These are phyloP conservation scores for Oppia nitens DNA, from an alignment of 1,140 invertebrate species.

Conservation along the genomic window DNA sequence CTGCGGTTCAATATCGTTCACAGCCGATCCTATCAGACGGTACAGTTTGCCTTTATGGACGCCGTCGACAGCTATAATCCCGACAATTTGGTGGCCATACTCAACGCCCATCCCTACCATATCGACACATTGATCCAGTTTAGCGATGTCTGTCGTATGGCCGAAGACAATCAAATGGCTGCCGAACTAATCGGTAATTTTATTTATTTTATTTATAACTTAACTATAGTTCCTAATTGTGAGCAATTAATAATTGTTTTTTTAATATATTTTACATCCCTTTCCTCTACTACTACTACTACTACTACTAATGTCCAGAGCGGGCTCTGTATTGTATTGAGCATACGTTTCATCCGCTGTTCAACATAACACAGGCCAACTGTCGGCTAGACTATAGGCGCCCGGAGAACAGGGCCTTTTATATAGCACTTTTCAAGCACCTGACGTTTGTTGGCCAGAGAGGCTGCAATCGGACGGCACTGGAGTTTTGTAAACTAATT, in stretches of 20 bases:
- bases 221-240: too few relatives aligned
- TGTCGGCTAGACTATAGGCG: conserved; percentile 60
- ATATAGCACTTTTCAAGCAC: conserved; percentile 68
- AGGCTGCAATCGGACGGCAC: conserved; percentile 36
- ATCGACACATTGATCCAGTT: conserved; percentile 69
- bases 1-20: conserved; percentile 66
- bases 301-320: conserved; percentile 38
- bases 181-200: conserved; percentile 43
- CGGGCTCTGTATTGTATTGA: conserved; percentile 57
- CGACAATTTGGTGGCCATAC: conserved; percentile 53
- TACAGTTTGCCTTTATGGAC: conserved; percentile 52
- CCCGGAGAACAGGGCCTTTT: conserved; percentile 67
- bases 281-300: too few relatives aligned
- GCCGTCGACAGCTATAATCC: conserved; percentile 63
- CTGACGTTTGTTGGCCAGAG: conserved; percentile 56
- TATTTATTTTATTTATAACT: conserved; percentile 24
- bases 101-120: conserved; percentile 60
- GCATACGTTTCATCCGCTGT: conserved; percentile 57
- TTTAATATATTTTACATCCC: too few relatives aligned
- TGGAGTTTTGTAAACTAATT: conserved; percentile 35
- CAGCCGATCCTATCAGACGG: conserved; percentile 50
- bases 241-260: too few relatives aligned
- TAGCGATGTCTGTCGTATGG: conserved; percentile 58
- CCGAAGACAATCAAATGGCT: conserved; percentile 58
- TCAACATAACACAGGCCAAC: conserved; percentile 52